Evolutionary conservation across 2,888 invertebrate genomes (phyloP).

Genomic region (Melinopterus prodromus): DNA sequence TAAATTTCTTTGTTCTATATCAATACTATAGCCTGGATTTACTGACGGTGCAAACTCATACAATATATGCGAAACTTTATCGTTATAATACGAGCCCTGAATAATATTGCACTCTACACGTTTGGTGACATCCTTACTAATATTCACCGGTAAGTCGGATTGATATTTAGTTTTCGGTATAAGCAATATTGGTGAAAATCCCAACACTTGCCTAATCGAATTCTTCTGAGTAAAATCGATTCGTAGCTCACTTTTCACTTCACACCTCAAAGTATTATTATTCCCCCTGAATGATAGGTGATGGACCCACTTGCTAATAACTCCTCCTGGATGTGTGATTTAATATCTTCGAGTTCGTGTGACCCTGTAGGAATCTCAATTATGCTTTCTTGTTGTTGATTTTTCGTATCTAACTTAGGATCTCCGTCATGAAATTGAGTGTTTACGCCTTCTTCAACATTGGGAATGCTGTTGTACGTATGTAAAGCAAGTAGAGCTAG

Average conservation of each 20-base stretch:
- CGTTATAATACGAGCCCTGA: constrained; percentile 47
- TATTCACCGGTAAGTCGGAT: constrained; percentile 36
- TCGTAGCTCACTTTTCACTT: constrained; percentile 30
- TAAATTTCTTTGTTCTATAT: constrained; percentile 50
- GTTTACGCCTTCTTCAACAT: constrained; percentile 52
- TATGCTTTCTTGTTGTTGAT: constrained; percentile 34
- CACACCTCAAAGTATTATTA: constrained; percentile 48
- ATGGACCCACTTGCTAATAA: neutral
- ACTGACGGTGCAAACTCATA: constrained; percentile 51
- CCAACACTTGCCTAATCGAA: constrained; percentile 28
- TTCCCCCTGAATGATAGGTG: constrained; percentile 41
- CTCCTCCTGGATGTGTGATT: constrained; percentile 39
- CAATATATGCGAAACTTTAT: constrained; percentile 43
- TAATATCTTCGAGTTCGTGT: constrained; percentile 51
- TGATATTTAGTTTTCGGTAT: constrained; percentile 14
- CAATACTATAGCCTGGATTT: constrained; percentile 52
- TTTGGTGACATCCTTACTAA: constrained; percentile 6
- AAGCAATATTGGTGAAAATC: constrained; percentile 27
- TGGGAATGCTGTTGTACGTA: constrained; percentile 52
- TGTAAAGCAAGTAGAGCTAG: constrained; percentile 50
- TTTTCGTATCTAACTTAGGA: neutral
- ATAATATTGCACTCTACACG: constrained; percentile 49
- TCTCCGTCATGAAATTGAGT: constrained; percentile 45
- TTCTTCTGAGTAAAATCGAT: constrained; percentile 30
- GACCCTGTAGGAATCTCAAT: constrained; percentile 48